Evolutionary conservation across 1,140 invertebrate genomes (phyloP).

Genomic region (Bombus affinis): DNA sequence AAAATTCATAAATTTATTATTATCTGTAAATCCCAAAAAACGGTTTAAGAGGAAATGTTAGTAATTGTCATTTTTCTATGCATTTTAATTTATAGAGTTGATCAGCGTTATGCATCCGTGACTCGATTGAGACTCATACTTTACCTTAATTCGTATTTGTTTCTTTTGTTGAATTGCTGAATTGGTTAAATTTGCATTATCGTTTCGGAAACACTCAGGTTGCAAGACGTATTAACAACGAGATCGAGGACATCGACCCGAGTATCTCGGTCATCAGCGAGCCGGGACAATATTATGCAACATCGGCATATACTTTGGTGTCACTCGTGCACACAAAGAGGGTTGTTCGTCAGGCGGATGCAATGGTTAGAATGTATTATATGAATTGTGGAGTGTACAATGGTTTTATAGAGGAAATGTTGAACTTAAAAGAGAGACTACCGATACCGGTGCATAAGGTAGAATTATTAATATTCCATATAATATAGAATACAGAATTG

Average conservation of each 20-base stretch:
- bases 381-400: conserved; percentile 90
- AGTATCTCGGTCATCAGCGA: conserved; percentile 87
- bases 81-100: too few species aligned
- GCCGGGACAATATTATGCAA: conserved; percentile 88
- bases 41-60: too few species aligned
- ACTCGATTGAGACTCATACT: too few species aligned
- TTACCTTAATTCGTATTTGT: too few species aligned
- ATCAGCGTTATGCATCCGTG: too few species aligned
- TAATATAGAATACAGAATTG: not conserved
- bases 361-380: conserved; percentile 84
- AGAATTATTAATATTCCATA: not conserved
- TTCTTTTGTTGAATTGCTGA: not conserved
- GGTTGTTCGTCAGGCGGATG: conserved; percentile 73
- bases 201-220: conserved; percentile 79
- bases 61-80: too few species aligned
- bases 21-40: accelerated
- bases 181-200: not conserved
- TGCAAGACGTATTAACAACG: conserved; percentile 82
- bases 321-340: conserved; percentile 87
- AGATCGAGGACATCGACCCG: conserved; percentile 86
- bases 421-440: conserved; percentile 63
- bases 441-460: conserved; percentile 78
- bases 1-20: too few species aligned
- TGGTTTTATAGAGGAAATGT: conserved; percentile 84
- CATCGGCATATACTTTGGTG: conserved; percentile 86